These are phyloP conservation scores for Anodontia alba DNA, from an alignment of 2,888 invertebrate genomes.

Conservation along the genomic window DNA sequence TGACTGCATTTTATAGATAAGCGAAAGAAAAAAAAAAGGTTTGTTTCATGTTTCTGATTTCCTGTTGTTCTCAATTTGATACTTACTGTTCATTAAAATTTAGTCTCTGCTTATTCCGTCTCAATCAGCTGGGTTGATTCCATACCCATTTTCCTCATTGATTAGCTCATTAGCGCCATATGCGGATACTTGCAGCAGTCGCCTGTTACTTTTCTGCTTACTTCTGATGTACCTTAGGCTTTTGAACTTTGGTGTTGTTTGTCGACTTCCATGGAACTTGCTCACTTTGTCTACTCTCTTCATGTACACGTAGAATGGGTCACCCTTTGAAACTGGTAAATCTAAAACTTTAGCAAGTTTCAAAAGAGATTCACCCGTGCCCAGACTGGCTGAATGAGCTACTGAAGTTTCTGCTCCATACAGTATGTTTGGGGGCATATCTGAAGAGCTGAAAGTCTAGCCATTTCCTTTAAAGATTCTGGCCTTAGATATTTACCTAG, in stretches of 20 bases:
- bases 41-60: neutral
- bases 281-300: neutral
- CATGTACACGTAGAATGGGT: slow-evolving; percentile 15
- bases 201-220: neutral
- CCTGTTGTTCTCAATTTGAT: neutral
- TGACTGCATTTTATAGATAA: neutral
- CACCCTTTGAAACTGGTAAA: slow-evolving; percentile 3
- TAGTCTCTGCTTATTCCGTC: neutral
- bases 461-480: slow-evolving; percentile 5
- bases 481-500: neutral
- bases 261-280: neutral
- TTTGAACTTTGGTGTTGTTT: slow-evolving; percentile 8
- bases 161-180: neutral
- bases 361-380: neutral
- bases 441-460: slow-evolving; percentile 13
- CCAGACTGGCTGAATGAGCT: slow-evolving; percentile 12
- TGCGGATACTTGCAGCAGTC: neutral
- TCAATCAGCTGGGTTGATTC: neutral
- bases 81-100: neutral
- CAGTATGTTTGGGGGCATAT: slow-evolving; percentile 23
- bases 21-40: neutral
- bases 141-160: neutral
- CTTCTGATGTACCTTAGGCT: neutral
- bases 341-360: neutral
- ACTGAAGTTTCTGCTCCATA: slow-evolving; percentile 33